phyloP scores from a whole-genome alignment of 2,888 invertebrate species.

The Zhuqinia jingwanae region DNA sequence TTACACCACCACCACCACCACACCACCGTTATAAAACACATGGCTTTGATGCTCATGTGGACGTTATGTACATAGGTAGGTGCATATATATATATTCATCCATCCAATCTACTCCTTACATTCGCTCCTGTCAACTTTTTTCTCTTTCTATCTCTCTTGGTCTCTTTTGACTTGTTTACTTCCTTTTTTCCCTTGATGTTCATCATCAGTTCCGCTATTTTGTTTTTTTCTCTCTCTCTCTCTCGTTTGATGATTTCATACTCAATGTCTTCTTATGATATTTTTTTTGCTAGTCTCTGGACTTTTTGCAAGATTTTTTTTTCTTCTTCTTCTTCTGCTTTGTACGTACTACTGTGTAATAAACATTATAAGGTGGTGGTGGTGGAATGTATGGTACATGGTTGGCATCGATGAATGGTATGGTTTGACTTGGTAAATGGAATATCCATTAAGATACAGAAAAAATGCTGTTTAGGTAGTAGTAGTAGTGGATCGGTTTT shows the following conservation, averaged over 20 bases:
- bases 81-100: neutral
- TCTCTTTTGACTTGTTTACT: slow-evolving; percentile 36
- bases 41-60: too few relatives aligned
- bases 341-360: neutral
- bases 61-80: too few relatives aligned
- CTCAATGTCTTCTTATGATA: neutral
- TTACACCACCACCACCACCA: slow-evolving; percentile 27
- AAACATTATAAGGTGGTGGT: neutral
- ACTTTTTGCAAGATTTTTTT: slow-evolving; percentile 30
- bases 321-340: neutral
- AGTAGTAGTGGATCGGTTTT: neutral
- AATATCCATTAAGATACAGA: slow-evolving; percentile 32
- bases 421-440: slow-evolving; percentile 1
- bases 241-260: slow-evolving; percentile 15
- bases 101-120: neutral
- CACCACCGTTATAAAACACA: slow-evolving; percentile 11
- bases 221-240: too few relatives aligned
- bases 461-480: slow-evolving; percentile 2
- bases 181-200: slow-evolving; percentile 11
- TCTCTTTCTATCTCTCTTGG: neutral
- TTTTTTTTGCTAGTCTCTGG: neutral
- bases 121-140: slow-evolving; percentile 28
- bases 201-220: slow-evolving; percentile 58
- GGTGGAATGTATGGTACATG: neutral
- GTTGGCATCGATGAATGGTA: neutral